phyloP scores from a whole-genome alignment of 2,113 vertebrate genomes.

The Osmerus eperlanus region DNA sequence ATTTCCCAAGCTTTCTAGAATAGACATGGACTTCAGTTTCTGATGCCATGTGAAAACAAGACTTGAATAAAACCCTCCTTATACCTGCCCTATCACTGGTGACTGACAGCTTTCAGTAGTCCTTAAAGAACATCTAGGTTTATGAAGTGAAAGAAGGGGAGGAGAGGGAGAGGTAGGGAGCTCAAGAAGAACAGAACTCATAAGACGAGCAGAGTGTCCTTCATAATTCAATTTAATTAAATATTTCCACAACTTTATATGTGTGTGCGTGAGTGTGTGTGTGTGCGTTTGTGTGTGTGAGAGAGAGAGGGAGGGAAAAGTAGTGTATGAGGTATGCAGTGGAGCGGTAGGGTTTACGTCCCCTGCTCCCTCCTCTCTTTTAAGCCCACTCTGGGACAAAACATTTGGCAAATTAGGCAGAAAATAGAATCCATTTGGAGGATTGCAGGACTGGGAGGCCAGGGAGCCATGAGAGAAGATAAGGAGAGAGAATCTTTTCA shows the following conservation, averaged over 20 bases:
- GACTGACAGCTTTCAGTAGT: no score
- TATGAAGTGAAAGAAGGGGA: no score
- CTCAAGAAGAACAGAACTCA: neutral
- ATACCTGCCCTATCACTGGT: no score
- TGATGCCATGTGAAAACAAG: no score
- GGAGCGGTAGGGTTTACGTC: conserved; percentile 18
- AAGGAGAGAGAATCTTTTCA: conserved; percentile 3
- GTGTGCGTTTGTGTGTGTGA: neutral
- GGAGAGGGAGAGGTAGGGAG: no score
- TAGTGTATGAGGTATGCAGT: neutral
- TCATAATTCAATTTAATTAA: neutral
- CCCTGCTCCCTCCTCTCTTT: conserved; percentile 25
- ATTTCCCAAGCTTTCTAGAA: no score
- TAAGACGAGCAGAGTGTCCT: neutral
- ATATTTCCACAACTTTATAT: neutral
- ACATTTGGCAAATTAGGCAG: conserved; percentile 62
- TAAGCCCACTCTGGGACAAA: conserved; percentile 41
- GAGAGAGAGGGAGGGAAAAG: neutral
- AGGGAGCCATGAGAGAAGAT: neutral
- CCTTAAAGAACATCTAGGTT: no score
- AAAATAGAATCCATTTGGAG: conserved; percentile 61
- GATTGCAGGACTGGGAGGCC: conserved; percentile 18
- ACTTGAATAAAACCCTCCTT: no score
- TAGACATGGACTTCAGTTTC: no score
- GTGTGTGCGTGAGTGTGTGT: neutral